A percentile compares a stretch with the other conserved stretches of the same genome.
Conservation (phyloP, 1,140 invertebrate genomes). For the Drosophila gunungcola region DNA sequence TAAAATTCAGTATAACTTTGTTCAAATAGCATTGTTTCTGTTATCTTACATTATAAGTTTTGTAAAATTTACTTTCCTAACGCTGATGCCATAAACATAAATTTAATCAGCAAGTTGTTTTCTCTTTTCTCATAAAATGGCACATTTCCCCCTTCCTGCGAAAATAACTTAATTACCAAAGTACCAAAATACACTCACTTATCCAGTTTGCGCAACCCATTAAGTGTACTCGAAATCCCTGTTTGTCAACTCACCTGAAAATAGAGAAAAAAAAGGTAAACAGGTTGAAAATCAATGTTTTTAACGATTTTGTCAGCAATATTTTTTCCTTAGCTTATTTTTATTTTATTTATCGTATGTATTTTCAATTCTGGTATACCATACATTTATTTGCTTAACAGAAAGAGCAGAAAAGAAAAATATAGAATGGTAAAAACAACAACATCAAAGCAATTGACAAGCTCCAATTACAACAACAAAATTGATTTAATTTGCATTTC, state of each 20-base stretch:
- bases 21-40: neutral
- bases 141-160: neutral
- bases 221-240: constrained; percentile 23
- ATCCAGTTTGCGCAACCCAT: constrained; percentile 15
- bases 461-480: constrained; percentile 47
- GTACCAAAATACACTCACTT: constrained; percentile 34
- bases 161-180: constrained; percentile 26
- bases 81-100: too few species aligned
- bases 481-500: constrained; percentile 66
- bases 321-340: constrained; percentile 18
- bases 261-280: constrained; percentile 17
- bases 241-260: constrained; percentile 64
- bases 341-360: constrained; percentile 17
- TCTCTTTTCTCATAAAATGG: too few species aligned
- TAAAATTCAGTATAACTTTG: too few species aligned
- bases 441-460: constrained; percentile 68
- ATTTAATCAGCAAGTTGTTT: too few species aligned
- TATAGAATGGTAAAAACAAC: constrained; percentile 16
- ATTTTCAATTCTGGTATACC: neutral
- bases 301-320: constrained; percentile 3
- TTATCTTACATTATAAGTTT: too few species aligned
- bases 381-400: constrained; percentile 25
- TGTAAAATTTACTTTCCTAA: too few species aligned
- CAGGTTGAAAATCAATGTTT: constrained; percentile 37
- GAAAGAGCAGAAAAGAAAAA: constrained; percentile 11